phyloP scores from a whole-genome alignment of 30 jellyfish, hydroid and myxozoan species.

The Hydractinia symbiolongicarpus region DNA sequence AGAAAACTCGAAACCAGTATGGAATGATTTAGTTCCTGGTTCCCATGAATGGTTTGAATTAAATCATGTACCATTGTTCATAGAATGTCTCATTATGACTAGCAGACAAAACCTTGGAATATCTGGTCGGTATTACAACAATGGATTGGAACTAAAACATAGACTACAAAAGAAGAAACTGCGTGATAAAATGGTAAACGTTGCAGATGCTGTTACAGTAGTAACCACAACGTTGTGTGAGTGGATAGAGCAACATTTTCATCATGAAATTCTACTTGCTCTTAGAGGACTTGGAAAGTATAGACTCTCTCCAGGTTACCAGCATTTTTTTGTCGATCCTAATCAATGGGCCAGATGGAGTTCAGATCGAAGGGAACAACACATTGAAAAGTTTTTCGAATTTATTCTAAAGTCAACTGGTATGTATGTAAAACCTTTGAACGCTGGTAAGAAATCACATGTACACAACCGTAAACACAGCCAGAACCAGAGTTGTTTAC shows the following conservation, averaged over 20 bases:
- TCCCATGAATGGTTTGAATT: constrained; percentile 33
- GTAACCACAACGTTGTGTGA: background rate
- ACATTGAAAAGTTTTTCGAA: constrained; percentile 16
- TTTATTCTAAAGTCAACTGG: constrained; percentile 20
- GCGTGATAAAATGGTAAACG: background rate
- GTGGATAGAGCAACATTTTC: background rate
- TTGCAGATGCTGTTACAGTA: background rate
- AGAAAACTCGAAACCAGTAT: constrained; percentile 8
- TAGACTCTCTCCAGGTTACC: constrained; percentile 36
- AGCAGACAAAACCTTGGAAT: constrained; percentile 32
- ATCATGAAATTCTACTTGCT: background rate
- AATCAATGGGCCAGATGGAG: constrained; percentile 31
- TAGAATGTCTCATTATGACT: constrained; percentile 10
- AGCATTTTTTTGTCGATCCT: constrained; percentile 39
- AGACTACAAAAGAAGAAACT: background rate
- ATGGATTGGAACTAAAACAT: constrained; percentile 13
- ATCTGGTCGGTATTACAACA: background rate
- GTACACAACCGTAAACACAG: constrained; percentile 24
- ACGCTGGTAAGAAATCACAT: constrained; percentile 43
- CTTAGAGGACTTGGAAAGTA: constrained; percentile 20
- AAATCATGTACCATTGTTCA: constrained; percentile 15
- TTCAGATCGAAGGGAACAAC: constrained; percentile 33
- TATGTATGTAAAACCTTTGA: constrained; percentile 32
- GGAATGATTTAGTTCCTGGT: constrained; percentile 46
- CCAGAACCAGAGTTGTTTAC: constrained; percentile 33